Evolutionary conservation across 2,797 vertebrate species (phyloP).

Genomic region (Phylloscopus collybita): DNA sequence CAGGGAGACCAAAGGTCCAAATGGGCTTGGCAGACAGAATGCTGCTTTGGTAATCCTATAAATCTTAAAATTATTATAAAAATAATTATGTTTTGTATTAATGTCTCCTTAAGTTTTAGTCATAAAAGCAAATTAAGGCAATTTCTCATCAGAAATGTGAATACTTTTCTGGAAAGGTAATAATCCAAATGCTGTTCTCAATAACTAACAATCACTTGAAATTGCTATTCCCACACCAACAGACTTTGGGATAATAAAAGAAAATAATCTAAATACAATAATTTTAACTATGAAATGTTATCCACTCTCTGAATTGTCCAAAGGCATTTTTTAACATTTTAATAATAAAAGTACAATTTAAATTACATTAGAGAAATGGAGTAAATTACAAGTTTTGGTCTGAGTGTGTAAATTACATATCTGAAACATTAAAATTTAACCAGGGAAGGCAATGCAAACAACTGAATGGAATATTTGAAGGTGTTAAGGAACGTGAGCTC

Average conservation of each 20-base stretch:
- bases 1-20: neutral
- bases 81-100: neutral
- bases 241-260: neutral
- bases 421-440: neutral
- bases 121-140: slow-evolving; percentile 6
- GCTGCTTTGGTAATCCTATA: neutral
- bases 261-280: neutral
- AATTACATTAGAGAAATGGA: neutral
- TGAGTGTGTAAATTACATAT: neutral
- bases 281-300: neutral
- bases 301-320: neutral
- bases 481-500: neutral
- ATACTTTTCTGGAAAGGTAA: neutral
- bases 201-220: neutral
- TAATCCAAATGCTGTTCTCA: neutral
- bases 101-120: neutral
- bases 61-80: neutral
- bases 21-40: neutral
- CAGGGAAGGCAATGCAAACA: neutral
- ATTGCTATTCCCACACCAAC: neutral
- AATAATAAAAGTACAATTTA: neutral
- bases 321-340: neutral
- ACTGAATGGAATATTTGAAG: neutral
- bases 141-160: neutral
- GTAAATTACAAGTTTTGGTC: neutral